Evolutionary conservation across 2,888 invertebrate species (phyloP), one percentile per base, ranked within the genome.

Genomic region (Spodoptera picta): DNA sequence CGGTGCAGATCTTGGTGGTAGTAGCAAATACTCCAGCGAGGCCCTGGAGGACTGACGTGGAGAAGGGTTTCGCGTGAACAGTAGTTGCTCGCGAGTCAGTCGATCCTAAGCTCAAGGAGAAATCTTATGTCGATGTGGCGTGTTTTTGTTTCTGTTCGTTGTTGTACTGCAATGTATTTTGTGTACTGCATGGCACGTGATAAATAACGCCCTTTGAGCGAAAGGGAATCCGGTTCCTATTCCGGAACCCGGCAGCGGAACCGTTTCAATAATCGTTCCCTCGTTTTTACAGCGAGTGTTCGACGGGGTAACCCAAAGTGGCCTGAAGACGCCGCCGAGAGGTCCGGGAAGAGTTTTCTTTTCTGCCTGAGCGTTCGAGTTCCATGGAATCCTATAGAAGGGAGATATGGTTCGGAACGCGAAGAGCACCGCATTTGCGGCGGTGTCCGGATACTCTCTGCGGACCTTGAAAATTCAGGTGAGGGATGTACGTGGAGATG

Each of bases 171-270:
- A n/a, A n/a, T n/a, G n/a, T n/a, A n/a, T n/a, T n/a, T n/a, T n/a
- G n/a, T n/a, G n/a, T n/a, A n/a, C n/a, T n/a, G n/a, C n/a, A n/a
- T n/a, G n/a, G n/a, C n/a, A n/a, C n/a, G n/a, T n/a, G n/a, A n/a
- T n/a, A n/a, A n/a, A n/a, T n/a, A n/a, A 88, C 90, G 89, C 89
- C 90, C 89, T 80, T 86, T 83, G 92, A 92, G 93, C 92, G 93
- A 95, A 95, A 81, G 83, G 80, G 94, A 95, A 95, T 94, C 94
- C 92, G 94, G 95, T 95, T 94, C 86, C 86, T 88, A 95, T 95
- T 95, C 95, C 95, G 92, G 95, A 95, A 95, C 95, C 95, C 90
- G 95, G 94, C 91, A 91, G 92, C 92, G 94, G 95, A 95, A 93
- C 92, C 90, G 90, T 82, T 85, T 87, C 86, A 89, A 90, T 47